Percentiles rank a stretch among this genome's conserved stretches.
These are phyloP conservation scores for Enteromius afrohamiltoni DNA, from an alignment of 2,797 vertebrate genomes.

Conservation along the genomic window DNA sequence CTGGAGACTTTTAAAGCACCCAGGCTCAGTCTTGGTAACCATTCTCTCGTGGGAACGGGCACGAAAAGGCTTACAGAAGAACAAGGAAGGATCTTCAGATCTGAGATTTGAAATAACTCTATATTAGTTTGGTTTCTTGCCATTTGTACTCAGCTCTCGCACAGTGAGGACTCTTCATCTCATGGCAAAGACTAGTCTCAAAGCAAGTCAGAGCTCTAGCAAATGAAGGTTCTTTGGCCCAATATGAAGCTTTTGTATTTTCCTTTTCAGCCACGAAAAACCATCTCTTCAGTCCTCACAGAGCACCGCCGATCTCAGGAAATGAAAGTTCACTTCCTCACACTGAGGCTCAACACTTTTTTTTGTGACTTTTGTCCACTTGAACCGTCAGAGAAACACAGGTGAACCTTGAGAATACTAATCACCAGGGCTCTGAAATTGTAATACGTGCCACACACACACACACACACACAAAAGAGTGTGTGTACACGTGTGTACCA, in stretches of 20 bases:
- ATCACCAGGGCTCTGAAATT: constrained; percentile 74
- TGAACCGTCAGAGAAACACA: constrained; percentile 44
- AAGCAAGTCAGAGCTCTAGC: constrained; percentile 16
- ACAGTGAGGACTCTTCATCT: constrained; percentile 38
- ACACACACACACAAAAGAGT: constrained; percentile 67
- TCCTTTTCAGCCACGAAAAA: constrained; percentile 47
- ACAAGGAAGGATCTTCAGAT: constrained; percentile 7
- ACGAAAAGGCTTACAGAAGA: constrained; percentile 11
- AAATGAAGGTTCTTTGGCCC: constrained; percentile 33
- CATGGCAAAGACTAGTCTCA: constrained; percentile 30
- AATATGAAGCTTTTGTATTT: constrained; percentile 53
- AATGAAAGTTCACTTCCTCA: constrained; percentile 56
- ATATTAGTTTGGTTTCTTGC: constrained; percentile 20
- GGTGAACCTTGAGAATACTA: constrained; percentile 60
- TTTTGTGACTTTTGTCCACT: constrained; percentile 49
- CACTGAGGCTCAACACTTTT: constrained; percentile 49
- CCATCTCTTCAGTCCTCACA: constrained; percentile 34
- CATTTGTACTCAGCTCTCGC: constrained; percentile 20
- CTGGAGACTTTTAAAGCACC: constrained; percentile 30
- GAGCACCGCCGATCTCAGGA: constrained; percentile 45
- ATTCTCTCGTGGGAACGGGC: constrained; percentile 6
- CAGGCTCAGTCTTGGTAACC: constrained; percentile 3
- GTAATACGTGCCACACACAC: constrained; percentile 75
- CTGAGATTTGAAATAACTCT: constrained; percentile 15
- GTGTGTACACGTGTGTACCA: constrained; percentile 39